Evolutionary conservation across 2,797 vertebrate genomes (phyloP).

Genomic region (Hapalemur alaotrensis): DNA sequence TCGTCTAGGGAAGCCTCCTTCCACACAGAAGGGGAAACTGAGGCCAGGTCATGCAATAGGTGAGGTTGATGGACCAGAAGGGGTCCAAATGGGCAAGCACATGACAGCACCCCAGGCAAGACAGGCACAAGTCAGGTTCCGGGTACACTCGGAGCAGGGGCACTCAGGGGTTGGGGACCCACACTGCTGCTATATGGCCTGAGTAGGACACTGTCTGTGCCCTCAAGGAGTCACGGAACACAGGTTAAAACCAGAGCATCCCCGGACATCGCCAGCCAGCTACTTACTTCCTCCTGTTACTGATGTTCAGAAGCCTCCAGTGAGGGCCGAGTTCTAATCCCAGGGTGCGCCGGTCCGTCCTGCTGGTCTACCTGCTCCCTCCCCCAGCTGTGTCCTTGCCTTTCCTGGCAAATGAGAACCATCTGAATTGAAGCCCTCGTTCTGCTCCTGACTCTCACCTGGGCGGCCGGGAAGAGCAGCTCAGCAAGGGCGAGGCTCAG

Average conservation of each 20-base stretch:
- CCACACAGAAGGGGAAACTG: neutral
- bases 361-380: neutral
- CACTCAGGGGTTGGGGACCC: rapidly evolving
- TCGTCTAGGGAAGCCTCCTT: neutral
- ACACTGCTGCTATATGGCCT: rapidly evolving
- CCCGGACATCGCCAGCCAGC: rapidly evolving
- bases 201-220: neutral
- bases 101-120: neutral
- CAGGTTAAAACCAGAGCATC: neutral
- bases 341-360: neutral
- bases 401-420: neutral
- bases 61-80: neutral
- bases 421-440: neutral
- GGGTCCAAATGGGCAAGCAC: neutral
- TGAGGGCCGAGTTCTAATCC: neutral
- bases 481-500: no score
- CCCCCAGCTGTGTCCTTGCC: neutral
- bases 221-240: neutral
- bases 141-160: neutral
- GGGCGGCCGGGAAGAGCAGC: neutral
- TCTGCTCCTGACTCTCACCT: neutral
- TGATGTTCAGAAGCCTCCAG: rapidly evolving
- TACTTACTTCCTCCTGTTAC: neutral
- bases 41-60: neutral
- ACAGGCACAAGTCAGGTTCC: no score